These are phyloP conservation scores for Toxotes lorentzi DNA, from an alignment of 2,797 vertebrate genomes.

Conservation along the genomic window DNA sequence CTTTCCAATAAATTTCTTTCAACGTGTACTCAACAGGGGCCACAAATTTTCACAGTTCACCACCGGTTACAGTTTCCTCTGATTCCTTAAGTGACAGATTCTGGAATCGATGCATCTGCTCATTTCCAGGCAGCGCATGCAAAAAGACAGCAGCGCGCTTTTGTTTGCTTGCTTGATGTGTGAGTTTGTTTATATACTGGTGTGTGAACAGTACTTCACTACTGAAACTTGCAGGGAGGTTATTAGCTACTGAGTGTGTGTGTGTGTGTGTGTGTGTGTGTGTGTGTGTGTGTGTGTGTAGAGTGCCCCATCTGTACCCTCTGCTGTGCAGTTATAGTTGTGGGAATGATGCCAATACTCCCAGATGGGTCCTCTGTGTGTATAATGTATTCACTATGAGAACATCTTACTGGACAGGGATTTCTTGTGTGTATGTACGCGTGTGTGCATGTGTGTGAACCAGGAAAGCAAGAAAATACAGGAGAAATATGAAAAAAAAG, in stretches of 20 bases:
- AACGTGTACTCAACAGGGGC: constrained; percentile 3
- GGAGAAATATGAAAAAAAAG: neutral
- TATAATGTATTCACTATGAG: constrained; percentile 57
- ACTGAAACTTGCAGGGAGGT: constrained; percentile 31
- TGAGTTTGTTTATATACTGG: constrained; percentile 43
- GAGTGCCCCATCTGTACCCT: constrained; percentile 70
- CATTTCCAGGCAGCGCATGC: constrained; percentile 28
- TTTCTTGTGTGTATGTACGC: neutral
- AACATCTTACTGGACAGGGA: constrained; percentile 58
- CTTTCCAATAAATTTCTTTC: constrained; percentile 29
- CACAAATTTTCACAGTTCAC: neutral
- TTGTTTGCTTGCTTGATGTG: constrained; percentile 41
- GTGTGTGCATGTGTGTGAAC: neutral
- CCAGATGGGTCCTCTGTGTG: constrained; percentile 70
- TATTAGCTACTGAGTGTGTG: constrained; percentile 22
- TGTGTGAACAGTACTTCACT: constrained; percentile 46
- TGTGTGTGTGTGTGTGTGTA: constrained; percentile 35
- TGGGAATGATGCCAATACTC: constrained; percentile 72
- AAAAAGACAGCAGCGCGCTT: constrained; percentile 39
- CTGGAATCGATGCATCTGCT: constrained; percentile 42
- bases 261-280: constrained; percentile 43
- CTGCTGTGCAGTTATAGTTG: constrained; percentile 64
- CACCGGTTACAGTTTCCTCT: neutral
- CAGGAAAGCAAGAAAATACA: neutral
- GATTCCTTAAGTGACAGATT: constrained; percentile 40